Evolutionary conservation across 2,113 vertebrate species (phyloP).

Genomic region (Ameiurus melas): DNA sequence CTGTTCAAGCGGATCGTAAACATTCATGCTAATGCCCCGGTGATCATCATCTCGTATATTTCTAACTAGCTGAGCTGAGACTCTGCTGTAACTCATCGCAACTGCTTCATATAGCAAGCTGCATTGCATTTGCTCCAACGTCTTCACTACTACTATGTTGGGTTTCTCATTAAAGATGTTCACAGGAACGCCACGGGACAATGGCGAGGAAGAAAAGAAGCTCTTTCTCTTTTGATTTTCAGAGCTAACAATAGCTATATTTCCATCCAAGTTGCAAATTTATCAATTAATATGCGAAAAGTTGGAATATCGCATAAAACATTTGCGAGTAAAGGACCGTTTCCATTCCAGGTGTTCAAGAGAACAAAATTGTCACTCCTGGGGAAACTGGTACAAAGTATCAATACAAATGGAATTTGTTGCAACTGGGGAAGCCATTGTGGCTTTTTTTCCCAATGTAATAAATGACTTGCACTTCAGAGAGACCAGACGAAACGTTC

Average conservation of each 20-base stretch:
- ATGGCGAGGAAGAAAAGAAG: neutral
- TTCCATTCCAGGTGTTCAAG: too few species aligned
- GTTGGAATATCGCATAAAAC: too few species aligned
- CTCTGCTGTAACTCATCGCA: neutral
- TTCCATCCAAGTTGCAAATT: too few species aligned
- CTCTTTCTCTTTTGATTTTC: neutral
- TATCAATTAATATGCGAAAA: too few species aligned
- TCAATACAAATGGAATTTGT: too few species aligned
- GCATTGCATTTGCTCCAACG: neutral
- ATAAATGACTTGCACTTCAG: too few species aligned
- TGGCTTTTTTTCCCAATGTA: too few species aligned
- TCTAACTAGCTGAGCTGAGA: neutral
- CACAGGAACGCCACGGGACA: neutral
- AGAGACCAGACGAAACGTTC: too few species aligned
- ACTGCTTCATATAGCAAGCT: neutral
- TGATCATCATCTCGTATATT: neutral
- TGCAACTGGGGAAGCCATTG: too few species aligned
- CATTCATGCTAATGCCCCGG: neutral
- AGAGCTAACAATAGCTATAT: neutral
- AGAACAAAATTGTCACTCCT: too few species aligned
- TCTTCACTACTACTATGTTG: neutral
- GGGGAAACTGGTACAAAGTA: too few species aligned
- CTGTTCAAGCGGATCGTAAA: neutral
- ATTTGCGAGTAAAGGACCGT: too few species aligned
- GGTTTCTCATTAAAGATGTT: neutral